Percentiles rank a stretch among this genome's conserved stretches.
Conservation (phyloP, 30 jellyfish, hydroid and myxozoan species). For the Phacellophora camtschatica region DNA sequence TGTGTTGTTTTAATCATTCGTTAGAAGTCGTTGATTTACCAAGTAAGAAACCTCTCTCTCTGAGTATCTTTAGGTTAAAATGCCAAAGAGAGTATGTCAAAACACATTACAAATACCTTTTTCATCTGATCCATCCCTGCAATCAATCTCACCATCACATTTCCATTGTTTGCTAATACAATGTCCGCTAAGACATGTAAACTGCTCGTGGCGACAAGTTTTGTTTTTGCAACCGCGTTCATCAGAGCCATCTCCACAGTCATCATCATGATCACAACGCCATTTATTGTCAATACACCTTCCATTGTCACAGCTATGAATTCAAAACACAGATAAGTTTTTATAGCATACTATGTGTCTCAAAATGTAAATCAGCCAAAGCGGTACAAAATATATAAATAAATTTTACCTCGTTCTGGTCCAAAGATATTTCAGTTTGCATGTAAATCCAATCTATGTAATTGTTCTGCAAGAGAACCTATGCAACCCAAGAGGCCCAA, state of each 20-base stretch:
- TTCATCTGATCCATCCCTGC: conserved; percentile 95
- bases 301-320: conserved; percentile 77
- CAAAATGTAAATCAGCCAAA: too few relatives aligned
- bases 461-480: too few relatives aligned
- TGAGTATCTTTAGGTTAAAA: too few relatives aligned
- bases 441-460: too few relatives aligned
- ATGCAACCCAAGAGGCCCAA: too few relatives aligned
- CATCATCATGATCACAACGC: conserved; percentile 94
- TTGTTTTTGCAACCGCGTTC: conserved; percentile 69
- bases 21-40: too few relatives aligned
- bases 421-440: too few relatives aligned
- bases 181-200: conserved; percentile 73
- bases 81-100: neutral
- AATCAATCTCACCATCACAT: conserved; percentile 94
- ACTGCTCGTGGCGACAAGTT: conserved; percentile 56
- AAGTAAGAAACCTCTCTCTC: too few relatives aligned
- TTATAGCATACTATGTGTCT: neutral
- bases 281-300: conserved; percentile 75
- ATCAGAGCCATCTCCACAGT: conserved; percentile 95
- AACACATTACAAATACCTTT: conserved; percentile 12
- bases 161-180: conserved; percentile 80
- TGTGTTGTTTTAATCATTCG: too few relatives aligned
- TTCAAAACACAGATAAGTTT: neutral
- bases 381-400: too few relatives aligned
- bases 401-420: too few relatives aligned